These are phyloP conservation scores for Schizotus pectinicornis DNA, from an alignment of 2,888 invertebrate species.

Conservation along the genomic window DNA sequence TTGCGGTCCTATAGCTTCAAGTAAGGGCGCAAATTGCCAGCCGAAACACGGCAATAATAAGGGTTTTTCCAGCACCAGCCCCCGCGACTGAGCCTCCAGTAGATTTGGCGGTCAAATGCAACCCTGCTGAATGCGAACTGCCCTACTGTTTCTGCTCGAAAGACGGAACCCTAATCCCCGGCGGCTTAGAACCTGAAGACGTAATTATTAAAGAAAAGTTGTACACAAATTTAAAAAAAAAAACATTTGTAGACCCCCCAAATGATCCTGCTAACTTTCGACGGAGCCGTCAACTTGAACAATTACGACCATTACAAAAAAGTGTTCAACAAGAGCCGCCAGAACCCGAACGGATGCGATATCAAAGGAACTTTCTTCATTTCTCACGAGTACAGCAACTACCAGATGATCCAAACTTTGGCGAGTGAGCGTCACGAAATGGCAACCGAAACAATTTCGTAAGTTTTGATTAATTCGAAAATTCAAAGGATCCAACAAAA, in stretches of 20 bases:
- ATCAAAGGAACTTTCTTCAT: slow-evolving; percentile 93
- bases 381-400: slow-evolving; percentile 91
- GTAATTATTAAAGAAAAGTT: slow-evolving; percentile 61
- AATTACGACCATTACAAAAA: slow-evolving; percentile 88
- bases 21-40: slow-evolving; percentile 65
- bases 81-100: slow-evolving; percentile 82
- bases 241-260: slow-evolving; percentile 78
- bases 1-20: slow-evolving; percentile 87
- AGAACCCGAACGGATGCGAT: slow-evolving; percentile 89
- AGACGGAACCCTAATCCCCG: slow-evolving; percentile 88
- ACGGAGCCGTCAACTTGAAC: slow-evolving; percentile 91
- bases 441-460: slow-evolving; percentile 75
- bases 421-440: slow-evolving; percentile 90
- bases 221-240: neutral
- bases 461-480: slow-evolving; percentile 55
- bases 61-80: slow-evolving; percentile 69
- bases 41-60: neutral
- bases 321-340: slow-evolving; percentile 79
- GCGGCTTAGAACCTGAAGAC: slow-evolving; percentile 80
- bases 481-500: slow-evolving; percentile 2
- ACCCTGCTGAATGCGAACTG: slow-evolving; percentile 74
- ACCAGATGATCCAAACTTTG: slow-evolving; percentile 88
- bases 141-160: slow-evolving; percentile 93
- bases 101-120: slow-evolving; percentile 82
- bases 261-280: slow-evolving; percentile 91